Evolutionary conservation across 1,140 invertebrate species (phyloP).

Genomic region (Rhagoletis pomonella): DNA sequence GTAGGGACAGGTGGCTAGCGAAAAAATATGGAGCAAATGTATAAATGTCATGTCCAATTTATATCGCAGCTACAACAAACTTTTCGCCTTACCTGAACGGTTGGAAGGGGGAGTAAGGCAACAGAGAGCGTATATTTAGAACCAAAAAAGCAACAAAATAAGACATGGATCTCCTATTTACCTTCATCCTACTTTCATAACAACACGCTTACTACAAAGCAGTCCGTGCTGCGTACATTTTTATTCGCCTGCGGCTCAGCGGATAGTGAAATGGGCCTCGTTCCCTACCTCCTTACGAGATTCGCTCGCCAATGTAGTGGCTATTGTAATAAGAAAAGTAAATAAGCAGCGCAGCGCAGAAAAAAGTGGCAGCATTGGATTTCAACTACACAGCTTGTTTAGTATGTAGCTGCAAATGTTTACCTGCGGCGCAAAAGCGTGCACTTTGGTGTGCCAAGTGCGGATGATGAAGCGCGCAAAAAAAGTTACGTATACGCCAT

Average conservation of each 20-base stretch:
- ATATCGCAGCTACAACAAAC: neutral
- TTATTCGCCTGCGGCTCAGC: neutral
- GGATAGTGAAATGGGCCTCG: neutral
- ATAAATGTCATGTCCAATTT: slow-evolving; percentile 50
- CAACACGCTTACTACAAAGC: neutral
- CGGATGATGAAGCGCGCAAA: slow-evolving; percentile 1
- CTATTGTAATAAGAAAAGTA: neutral
- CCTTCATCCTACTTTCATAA: neutral
- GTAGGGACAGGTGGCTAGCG: neutral
- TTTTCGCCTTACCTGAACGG: neutral
- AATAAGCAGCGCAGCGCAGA: neutral
- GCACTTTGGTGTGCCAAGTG: neutral
- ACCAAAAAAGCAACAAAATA: neutral
- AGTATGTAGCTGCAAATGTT: too few species aligned
- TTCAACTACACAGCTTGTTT: neutral
- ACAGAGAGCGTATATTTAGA: neutral
- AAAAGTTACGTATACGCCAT: slow-evolving; percentile 42
- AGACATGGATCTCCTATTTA: too few species aligned
- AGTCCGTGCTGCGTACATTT: neutral
- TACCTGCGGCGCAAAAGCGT: neutral
- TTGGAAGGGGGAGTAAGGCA: neutral
- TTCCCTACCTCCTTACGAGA: neutral
- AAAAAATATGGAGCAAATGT: slow-evolving; percentile 45
- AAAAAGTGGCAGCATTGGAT: slow-evolving; percentile 12
- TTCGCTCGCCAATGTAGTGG: neutral